phyloP scores from a whole-genome alignment of 2,113 vertebrate genomes.

The Poicephalus gulielmi region DNA sequence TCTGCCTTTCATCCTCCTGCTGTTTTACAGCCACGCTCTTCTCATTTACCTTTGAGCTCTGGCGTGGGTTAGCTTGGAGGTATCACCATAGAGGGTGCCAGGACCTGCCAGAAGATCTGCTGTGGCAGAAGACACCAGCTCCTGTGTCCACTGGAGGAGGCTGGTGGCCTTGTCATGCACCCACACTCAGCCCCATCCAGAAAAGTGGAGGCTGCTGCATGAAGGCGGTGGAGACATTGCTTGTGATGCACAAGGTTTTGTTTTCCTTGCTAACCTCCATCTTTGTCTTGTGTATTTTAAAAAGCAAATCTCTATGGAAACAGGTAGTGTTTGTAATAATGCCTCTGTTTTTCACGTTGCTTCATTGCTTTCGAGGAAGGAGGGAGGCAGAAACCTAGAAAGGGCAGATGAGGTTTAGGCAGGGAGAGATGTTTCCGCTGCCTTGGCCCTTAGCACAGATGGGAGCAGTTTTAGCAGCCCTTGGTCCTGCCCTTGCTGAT shows the following conservation, averaged over 20 bases:
- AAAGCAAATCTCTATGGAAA: constrained; percentile 62
- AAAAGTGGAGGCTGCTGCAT: background rate
- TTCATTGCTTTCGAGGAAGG: constrained; percentile 9
- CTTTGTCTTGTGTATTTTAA: background rate
- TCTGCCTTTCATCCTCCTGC: background rate
- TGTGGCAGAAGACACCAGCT: background rate
- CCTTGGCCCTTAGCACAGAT: background rate
- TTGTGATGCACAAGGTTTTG: background rate
- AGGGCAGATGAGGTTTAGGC: background rate
- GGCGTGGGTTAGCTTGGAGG: background rate
- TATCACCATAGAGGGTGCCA: background rate
- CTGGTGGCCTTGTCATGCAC: background rate
- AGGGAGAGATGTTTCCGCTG: background rate
- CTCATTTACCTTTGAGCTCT: background rate
- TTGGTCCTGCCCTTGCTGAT: background rate
- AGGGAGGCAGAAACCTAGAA: background rate
- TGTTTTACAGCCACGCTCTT: background rate
- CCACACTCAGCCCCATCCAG: rapidly evolving
- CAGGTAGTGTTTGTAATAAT: constrained; percentile 10
- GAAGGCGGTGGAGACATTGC: background rate
- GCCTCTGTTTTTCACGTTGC: constrained; percentile 13
- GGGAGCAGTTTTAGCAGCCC: background rate
- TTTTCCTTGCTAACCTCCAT: background rate
- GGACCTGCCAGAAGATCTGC: background rate
- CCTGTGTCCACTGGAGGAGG: background rate